These are phyloP conservation scores for Antitype chi DNA, from an alignment of 2,888 invertebrate genomes.

Conservation along the genomic window DNA sequence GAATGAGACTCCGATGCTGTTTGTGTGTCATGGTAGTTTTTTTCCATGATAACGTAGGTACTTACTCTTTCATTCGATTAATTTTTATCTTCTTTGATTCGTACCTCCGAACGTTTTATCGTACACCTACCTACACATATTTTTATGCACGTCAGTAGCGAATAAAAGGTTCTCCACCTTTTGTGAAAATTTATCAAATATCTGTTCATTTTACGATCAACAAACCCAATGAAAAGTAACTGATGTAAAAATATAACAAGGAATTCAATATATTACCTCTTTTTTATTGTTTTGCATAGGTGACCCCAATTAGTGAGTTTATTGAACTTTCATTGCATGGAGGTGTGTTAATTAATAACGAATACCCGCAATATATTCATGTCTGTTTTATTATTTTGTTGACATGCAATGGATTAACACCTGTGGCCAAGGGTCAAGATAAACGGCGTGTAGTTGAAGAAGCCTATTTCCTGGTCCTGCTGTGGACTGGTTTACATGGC, in stretches of 20 bases:
- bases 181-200: background rate
- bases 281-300: background rate
- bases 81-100: background rate
- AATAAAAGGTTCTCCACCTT: background rate
- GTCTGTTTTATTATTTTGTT: constrained; percentile 5
- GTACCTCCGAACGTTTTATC: background rate
- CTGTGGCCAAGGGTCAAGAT: background rate
- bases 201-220: background rate
- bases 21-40: background rate
- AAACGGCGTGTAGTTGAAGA: background rate
- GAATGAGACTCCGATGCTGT: background rate
- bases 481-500: no score
- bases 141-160: background rate
- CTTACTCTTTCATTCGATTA: background rate
- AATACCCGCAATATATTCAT: constrained; percentile 18
- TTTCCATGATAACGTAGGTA: background rate
- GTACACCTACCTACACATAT: background rate
- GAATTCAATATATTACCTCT: background rate
- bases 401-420: no score
- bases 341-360: background rate
- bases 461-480: background rate
- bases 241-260: constrained; percentile 10
- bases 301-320: constrained; percentile 18
- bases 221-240: constrained; percentile 4
- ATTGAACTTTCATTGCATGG: background rate